Evolutionary conservation across 2,888 invertebrate species (phyloP).

Genomic region (Amorpha juglandis): DNA sequence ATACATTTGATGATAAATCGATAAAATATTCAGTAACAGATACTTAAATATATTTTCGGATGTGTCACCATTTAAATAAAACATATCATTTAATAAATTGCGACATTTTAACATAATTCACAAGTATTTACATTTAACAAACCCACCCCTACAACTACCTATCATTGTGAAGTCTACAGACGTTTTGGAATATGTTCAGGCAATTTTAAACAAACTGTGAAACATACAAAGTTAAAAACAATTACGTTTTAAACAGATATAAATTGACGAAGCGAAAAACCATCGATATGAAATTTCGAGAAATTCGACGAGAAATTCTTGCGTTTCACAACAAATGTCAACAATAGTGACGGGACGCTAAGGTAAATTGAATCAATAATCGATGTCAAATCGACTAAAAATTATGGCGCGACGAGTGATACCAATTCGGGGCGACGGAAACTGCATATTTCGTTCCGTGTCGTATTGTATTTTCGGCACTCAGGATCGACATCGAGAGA

Average conservation of each 20-base stretch:
- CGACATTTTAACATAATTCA: not conserved
- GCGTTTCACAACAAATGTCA: slow-evolving; percentile 1
- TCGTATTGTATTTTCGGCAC: slow-evolving; percentile 67
- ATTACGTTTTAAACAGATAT: not conserved
- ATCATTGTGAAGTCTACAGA: slow-evolving; percentile 10
- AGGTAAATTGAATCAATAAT: slow-evolving; percentile 20
- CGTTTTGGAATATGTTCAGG: slow-evolving; percentile 1
- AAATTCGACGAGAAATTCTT: not conserved
- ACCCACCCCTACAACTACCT: slow-evolving; percentile 1
- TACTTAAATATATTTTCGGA: no score
- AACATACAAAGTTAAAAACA: not conserved
- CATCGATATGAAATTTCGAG: no score
- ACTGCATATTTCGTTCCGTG: slow-evolving; percentile 73
- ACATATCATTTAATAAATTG: no score
- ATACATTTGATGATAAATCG: no score
- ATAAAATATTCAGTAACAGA: no score
- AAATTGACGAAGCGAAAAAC: not conserved
- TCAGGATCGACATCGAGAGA: slow-evolving; percentile 70
- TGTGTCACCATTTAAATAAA: no score
- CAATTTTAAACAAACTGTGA: slow-evolving; percentile 1
- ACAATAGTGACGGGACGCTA: slow-evolving; percentile 9
- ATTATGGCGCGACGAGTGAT: slow-evolving; percentile 62
- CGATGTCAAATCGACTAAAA: slow-evolving; percentile 34
- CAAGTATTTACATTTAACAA: not conserved
- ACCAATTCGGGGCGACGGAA: slow-evolving; percentile 71